Conservation (phyloP, 2,113 vertebrate species). For the Accipiter virgatus region DNA sequence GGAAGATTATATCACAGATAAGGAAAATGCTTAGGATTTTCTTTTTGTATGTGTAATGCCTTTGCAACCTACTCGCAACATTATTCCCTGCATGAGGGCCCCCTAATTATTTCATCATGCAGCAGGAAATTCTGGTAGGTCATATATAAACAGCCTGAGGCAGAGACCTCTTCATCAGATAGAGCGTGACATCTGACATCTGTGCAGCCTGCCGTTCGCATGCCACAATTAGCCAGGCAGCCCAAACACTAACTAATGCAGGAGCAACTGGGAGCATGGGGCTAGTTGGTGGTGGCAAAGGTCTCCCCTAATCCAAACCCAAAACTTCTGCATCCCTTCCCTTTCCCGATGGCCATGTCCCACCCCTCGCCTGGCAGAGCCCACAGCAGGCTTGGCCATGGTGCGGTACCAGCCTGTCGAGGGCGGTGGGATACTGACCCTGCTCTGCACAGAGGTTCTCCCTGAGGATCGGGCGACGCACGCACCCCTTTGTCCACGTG, state of each 20-base stretch:
- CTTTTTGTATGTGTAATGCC: slow-evolving; percentile 69
- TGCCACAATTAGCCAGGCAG: slow-evolving; percentile 61
- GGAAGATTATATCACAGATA: slow-evolving; percentile 70
- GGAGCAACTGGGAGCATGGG: slow-evolving; percentile 21
- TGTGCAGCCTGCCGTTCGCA: slow-evolving; percentile 70
- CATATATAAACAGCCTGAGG: slow-evolving; percentile 85
- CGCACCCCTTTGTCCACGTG: fast-evolving
- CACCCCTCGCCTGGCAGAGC: not conserved
- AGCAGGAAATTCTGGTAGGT: slow-evolving; percentile 89
- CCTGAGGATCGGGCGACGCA: fast-evolving
- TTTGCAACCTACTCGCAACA: slow-evolving; percentile 71
- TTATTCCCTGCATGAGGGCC: slow-evolving; percentile 75
- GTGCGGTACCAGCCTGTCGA: fast-evolving
- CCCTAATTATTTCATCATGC: slow-evolving; percentile 92
- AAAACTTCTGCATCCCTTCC: not conserved
- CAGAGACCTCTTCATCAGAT: slow-evolving; percentile 81
- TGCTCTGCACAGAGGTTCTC: not conserved
- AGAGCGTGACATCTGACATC: slow-evolving; percentile 87
- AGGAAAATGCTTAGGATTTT: slow-evolving; percentile 67
- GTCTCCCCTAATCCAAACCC: slow-evolving; percentile 49
- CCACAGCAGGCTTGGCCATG: not conserved
- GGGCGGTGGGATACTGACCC: not conserved
- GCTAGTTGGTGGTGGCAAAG: slow-evolving; percentile 39
- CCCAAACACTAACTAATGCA: not conserved
- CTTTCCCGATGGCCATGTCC: not conserved